Conservation (phyloP, 1,140 invertebrate genomes). For the silkworm (Bombyx mori) region DNA sequence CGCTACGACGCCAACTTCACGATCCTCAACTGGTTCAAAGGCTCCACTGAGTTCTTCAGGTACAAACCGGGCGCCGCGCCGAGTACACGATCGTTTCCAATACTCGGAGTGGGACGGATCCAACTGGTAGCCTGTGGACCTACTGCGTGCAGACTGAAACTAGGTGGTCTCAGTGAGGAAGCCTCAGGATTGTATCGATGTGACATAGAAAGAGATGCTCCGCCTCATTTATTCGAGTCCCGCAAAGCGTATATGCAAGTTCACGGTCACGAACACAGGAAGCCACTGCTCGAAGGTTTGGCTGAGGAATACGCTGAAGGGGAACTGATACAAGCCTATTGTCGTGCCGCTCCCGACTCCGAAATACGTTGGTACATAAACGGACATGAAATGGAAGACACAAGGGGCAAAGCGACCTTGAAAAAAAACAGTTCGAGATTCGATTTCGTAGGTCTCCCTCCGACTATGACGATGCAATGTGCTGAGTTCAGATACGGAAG, state of each 20-base stretch:
- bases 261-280: constrained; percentile 35
- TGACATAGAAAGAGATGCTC: constrained; percentile 50
- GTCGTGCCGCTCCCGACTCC: constrained; percentile 39
- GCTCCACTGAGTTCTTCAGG: constrained; percentile 54
- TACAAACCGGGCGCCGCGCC: constrained; percentile 50
- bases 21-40: constrained; percentile 60
- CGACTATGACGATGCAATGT: constrained; percentile 51
- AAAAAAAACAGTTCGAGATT: constrained; percentile 37
- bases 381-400: constrained; percentile 36
- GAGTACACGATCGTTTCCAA: constrained; percentile 48
- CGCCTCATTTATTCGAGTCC: constrained; percentile 49
- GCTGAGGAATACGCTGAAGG: constrained; percentile 41
- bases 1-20: constrained; percentile 62
- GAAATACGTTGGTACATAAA: constrained; percentile 61
- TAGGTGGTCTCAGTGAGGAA: constrained; percentile 48
- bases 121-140: constrained; percentile 50
- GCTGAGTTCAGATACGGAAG: constrained; percentile 49
- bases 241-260: constrained; percentile 49
- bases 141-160: constrained; percentile 38
- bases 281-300: constrained; percentile 49
- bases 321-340: constrained; percentile 52
- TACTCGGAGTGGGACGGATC: constrained; percentile 48
- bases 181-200: constrained; percentile 56
- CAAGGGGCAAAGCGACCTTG: constrained; percentile 33
- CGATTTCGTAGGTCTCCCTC: constrained; percentile 43